Conservation (phyloP, 1,140 invertebrate species). For the Hyles vespertilio region DNA sequence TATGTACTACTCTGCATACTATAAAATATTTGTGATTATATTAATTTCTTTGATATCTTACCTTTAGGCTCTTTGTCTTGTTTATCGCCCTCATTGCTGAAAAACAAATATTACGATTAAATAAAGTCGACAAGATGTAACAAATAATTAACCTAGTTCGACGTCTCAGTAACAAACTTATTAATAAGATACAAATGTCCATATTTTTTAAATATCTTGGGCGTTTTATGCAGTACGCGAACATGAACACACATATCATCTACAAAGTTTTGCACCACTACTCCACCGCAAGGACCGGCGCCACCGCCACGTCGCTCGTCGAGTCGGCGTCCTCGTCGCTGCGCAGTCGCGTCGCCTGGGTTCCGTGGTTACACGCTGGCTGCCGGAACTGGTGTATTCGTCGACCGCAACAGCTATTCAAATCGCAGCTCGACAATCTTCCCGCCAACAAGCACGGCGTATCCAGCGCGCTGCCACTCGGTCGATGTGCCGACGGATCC, state of each 20-base stretch:
- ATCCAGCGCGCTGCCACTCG: no score
- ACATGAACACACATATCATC: constrained; percentile 32
- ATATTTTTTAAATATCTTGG: not conserved
- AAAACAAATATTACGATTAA: constrained; percentile 30
- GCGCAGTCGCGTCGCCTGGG: not conserved
- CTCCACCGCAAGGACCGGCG: constrained; percentile 21
- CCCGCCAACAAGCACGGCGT: no score
- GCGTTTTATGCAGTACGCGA: not conserved
- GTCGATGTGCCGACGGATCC: no score
- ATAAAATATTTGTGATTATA: no score
- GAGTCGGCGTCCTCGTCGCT: not conserved
- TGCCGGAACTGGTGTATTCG: no score
- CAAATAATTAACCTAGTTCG: not conserved
- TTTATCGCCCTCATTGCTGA: constrained; percentile 63
- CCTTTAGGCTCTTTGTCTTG: constrained; percentile 65
- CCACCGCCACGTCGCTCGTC: not conserved
- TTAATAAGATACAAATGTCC: not conserved
- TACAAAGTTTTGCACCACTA: constrained; percentile 76
- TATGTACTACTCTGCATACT: no score
- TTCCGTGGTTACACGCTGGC: not conserved
- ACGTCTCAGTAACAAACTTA: no score
- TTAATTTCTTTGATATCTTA: constrained; percentile 13
- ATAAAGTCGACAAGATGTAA: not conserved
- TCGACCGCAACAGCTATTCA: no score
- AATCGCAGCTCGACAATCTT: no score